A percentile compares a stretch with the other conserved stretches of the same genome.
These are phyloP conservation scores for Muntiacus reevesi DNA, from an alignment of 2,113 vertebrate genomes.

Conservation along the genomic window DNA sequence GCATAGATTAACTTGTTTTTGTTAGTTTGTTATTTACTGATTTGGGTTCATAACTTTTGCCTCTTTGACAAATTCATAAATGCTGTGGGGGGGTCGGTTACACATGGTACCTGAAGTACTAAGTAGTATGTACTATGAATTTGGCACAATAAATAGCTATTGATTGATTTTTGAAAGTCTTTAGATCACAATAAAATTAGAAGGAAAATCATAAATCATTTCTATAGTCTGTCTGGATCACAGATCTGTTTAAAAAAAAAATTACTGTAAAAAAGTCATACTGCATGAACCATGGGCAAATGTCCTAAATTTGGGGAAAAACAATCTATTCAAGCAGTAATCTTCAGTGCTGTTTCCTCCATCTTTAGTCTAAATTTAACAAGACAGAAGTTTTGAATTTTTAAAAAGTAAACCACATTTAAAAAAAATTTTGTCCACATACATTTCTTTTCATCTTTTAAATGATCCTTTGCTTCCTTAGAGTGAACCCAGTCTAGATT, in stretches of 20 bases:
- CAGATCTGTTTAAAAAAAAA: not conserved
- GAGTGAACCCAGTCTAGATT: not conserved
- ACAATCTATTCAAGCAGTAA: not conserved
- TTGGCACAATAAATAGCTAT: not conserved
- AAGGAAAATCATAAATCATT: not conserved
- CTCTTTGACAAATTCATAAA: not conserved
- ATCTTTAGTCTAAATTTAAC: not conserved
- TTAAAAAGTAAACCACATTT: not conserved
- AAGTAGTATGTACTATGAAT: not conserved
- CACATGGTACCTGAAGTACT: not conserved
- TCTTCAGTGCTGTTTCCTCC: not conserved
- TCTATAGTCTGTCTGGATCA: not conserved
- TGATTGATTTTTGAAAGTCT: not conserved
- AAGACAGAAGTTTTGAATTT: not conserved
- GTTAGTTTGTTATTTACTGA: not conserved
- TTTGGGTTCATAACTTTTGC: not conserved
- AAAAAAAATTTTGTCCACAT: not conserved
- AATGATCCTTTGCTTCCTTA: not conserved
- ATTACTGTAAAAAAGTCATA: not conserved
- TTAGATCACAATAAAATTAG: not conserved
- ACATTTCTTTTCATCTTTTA: not conserved
- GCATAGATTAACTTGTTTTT: not conserved
- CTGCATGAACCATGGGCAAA: not conserved
- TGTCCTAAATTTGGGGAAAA: not conserved
- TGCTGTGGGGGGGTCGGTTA: accelerated